Base-by-base conservation (phyloP, 2,797 vertebrate genomes). In the Oreortyx pictus region DNA sequence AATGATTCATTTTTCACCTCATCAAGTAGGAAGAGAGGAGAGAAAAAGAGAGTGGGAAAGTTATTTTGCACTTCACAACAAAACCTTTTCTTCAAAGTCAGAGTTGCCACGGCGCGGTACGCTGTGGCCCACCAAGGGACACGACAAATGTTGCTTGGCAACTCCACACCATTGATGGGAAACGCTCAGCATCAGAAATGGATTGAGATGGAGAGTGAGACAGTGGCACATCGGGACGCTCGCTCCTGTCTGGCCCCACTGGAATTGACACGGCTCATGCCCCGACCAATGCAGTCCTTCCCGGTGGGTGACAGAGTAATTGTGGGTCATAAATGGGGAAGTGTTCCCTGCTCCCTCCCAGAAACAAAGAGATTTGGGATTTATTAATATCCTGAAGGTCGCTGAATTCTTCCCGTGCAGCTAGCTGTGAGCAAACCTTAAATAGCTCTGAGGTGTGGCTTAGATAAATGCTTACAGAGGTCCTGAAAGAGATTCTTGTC, bases 141-240 rank as follows among this genome's bases (percentile, higher is more conserved):
- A 46, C 0, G 4, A 88, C 46, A 93, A 89, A 90, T 60, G 91
- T 96, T 96, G 93, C 96, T 80, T 96, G 94, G 94, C 92, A 96
- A 93, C 96, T 80, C 85, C 84, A 72, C 1, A 0, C 72, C 86
- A 5, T 22, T 84, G 90, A 65, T 62, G 71, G 76, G 78, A 94
- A 92, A 81, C 4, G 0, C 67, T 84, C 62, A 68, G 89, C 75
- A 83, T 74, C 7, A 0, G 56, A 49, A 75, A 66, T 82, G 84
- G 80, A 56, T 57, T 0, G 2, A 68, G 71, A 33, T 1, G 0
- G 29, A 82, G 31, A 81, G 71, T 2, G 74, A 95, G 82, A 62
- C 77, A 72, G 37, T 68, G 64, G 43, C 80, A 86, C 82, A n/a
- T 24, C 41, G 19, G 82, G 68, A 65, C 46, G 33, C 31, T 92